These are phyloP conservation scores for Lamprotornis superbus DNA, from an alignment of 2,113 vertebrate genomes.

Conservation along the genomic window DNA sequence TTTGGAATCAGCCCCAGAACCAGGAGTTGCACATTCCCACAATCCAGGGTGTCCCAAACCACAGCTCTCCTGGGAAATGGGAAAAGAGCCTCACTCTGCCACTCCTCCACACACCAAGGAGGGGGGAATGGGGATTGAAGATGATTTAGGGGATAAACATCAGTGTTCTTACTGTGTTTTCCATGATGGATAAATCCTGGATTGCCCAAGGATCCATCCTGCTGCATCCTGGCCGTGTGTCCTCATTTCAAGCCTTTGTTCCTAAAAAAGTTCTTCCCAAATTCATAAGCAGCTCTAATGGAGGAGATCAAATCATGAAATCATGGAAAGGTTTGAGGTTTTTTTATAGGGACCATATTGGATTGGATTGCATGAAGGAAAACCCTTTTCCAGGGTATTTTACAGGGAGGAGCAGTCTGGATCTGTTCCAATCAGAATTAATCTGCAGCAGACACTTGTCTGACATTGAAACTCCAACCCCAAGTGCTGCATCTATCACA, in stretches of 20 bases:
- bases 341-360: neutral
- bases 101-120: neutral
- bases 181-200: rapidly evolving
- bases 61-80: neutral
- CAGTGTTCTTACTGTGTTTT: neutral
- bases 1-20: neutral
- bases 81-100: neutral
- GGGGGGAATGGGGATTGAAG: neutral
- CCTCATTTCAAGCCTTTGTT: neutral
- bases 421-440: neutral
- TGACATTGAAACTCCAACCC: neutral
- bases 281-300: neutral
- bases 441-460: neutral
- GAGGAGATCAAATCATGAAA: neutral
- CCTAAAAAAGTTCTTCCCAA: neutral
- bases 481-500: neutral
- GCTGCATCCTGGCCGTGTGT: neutral
- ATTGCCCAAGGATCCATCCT: neutral
- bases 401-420: neutral
- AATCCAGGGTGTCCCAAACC: no score
- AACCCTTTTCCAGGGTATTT: neutral
- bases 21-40: neutral
- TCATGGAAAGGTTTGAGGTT: neutral
- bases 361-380: neutral
- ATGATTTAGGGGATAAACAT: neutral